Base-by-base conservation (phyloP, 2,888 invertebrate genomes). In the Caenorhabditis imperialis region DNA sequence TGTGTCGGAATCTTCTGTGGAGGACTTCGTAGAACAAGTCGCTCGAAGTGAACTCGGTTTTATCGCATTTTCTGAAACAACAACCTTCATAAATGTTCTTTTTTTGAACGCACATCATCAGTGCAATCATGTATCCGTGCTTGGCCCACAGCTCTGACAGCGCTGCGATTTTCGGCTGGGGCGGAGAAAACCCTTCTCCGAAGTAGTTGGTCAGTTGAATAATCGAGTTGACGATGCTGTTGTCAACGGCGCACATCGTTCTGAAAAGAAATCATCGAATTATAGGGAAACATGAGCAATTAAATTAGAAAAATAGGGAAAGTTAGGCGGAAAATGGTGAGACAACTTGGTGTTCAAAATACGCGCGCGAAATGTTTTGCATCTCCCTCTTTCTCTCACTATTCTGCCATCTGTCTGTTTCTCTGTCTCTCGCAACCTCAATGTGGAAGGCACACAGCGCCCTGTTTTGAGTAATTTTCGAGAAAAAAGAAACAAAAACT, bases 11-110 rank as follows among this genome's bases (percentile, higher is more conserved):
- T 40, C 63, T 71, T 10, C 57, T 42, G 16, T 38, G 18, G 1
- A 71, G 45, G 4, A 45, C 30, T 30, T 71, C 55, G 40, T 71
- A 71, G 51, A 71, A 71, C 1, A 38, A 12, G 3, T 42, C 48
- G 5, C 62, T 44, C 2, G 51, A 27, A n/a, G 37, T 16, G 20
- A 63, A 44, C 3, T 14, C 25, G 7, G 5, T 20, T 12, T 18
- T 33, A 10, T 53, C 57, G 16, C 48, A 44, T 22, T 27, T 0
- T 16, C 70, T 71, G 53, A 30, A 65, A 61, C 25, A 1, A 37
- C n/a, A 33, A 27, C 30, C 48, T 14, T 27, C 18, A 27, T 38
- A 6, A 42, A 22, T 20, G 23, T 30, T 30, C 23, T 16, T 18
- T 16, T 16, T 14, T 4, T 23, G 7, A 14, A 20, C 63, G 47